These are phyloP conservation scores for Pterocles gutturalis DNA, from an alignment of 2,113 vertebrate species.

Conservation along the genomic window DNA sequence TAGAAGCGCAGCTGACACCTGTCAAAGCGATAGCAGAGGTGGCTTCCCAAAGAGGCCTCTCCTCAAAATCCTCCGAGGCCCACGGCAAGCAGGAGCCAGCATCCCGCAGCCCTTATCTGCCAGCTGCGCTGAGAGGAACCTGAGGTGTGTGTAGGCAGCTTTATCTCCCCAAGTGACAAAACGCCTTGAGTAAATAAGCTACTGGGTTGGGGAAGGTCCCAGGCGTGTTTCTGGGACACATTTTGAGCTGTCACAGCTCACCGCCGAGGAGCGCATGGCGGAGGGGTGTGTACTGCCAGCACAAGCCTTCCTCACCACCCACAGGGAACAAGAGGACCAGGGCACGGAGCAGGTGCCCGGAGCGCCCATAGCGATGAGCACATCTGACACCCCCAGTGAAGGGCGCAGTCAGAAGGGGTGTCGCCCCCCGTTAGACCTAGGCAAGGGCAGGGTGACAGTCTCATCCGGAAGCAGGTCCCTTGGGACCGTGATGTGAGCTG, in stretches of 20 bases:
- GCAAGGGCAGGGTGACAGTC: not conserved
- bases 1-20: slow-evolving; percentile 75
- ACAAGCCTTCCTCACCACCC: not conserved
- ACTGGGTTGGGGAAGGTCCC: slow-evolving; percentile 1
- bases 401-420: not conserved
- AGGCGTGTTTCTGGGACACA: not conserved
- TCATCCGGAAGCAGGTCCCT: not conserved
- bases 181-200: slow-evolving; percentile 57
- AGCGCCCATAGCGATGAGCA: too few relatives aligned
- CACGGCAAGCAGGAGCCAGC: slow-evolving; percentile 57
- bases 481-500: fast-evolving
- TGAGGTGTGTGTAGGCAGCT: slow-evolving; percentile 67
- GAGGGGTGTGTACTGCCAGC: not conserved
- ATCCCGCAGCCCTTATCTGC: slow-evolving; percentile 59
- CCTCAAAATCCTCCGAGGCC: slow-evolving; percentile 11
- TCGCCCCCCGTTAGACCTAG: fast-evolving
- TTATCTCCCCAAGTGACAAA: slow-evolving; percentile 77
- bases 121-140: slow-evolving; percentile 48
- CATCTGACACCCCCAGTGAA: not conserved
- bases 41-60: slow-evolving; percentile 66
- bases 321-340: not conserved
- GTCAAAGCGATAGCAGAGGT: slow-evolving; percentile 75
- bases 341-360: fast-evolving
- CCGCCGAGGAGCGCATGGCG: fast-evolving
- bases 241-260: not conserved